Percentiles rank a stretch among this genome's conserved stretches.
These are phyloP conservation scores for Aphidius colemani DNA, from an alignment of 2,888 invertebrate species.

Conservation along the genomic window DNA sequence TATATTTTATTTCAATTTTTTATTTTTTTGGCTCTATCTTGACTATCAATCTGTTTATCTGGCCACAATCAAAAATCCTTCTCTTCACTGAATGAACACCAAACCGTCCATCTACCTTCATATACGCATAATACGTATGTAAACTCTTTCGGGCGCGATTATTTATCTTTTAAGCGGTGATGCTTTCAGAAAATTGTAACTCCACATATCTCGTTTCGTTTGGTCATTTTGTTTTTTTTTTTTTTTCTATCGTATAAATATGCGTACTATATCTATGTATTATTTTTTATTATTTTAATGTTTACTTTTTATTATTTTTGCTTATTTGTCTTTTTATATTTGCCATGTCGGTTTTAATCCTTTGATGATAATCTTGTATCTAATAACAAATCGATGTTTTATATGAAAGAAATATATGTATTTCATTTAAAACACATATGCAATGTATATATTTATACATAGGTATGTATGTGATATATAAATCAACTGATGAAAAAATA, in stretches of 20 bases:
- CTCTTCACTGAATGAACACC: neutral
- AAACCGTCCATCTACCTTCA: too few relatives aligned
- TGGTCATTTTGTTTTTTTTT: conserved; percentile 3
- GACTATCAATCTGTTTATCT: conserved; percentile 13
- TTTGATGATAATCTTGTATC: conserved; percentile 53
- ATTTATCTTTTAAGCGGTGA: too few relatives aligned
- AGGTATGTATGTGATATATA: too few relatives aligned
- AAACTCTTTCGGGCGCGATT: too few relatives aligned
- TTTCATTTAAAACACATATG: too few relatives aligned
- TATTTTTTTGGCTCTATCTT: conserved; percentile 4
- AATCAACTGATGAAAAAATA: too few relatives aligned
- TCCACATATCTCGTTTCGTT: too few relatives aligned
- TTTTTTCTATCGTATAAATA: conserved; percentile 4
- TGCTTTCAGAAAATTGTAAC: too few relatives aligned
- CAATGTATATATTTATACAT: too few relatives aligned
- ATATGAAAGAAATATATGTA: conserved; percentile 41
- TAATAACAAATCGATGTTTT: conserved; percentile 48
- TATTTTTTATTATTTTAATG: too few relatives aligned
- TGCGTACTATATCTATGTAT: too few relatives aligned
- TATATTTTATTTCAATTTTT: neutral
- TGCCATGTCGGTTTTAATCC: conserved; percentile 43
- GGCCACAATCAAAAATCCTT: conserved; percentile 14
- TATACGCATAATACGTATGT: too few relatives aligned
- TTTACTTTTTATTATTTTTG: neutral
- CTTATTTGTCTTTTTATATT: neutral